Conservation (phyloP, 2,797 vertebrate species). For the Mionectes olivaceus region DNA sequence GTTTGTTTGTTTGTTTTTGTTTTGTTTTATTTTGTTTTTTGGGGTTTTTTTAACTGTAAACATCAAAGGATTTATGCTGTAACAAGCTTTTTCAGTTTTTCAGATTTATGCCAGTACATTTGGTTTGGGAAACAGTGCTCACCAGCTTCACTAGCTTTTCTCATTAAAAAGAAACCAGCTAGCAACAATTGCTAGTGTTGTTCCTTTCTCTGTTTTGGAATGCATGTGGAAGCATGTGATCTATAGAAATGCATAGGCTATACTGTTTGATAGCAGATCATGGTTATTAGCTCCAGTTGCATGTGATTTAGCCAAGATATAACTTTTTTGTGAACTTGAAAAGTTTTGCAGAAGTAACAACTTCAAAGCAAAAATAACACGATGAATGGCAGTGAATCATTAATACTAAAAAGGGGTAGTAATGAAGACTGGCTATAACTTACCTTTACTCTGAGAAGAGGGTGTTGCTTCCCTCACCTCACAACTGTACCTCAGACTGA, state of each 20-base stretch:
- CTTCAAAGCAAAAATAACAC: neutral
- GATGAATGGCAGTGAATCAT: neutral
- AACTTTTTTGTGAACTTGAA: neutral
- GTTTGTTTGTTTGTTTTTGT: neutral
- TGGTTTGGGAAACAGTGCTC: neutral
- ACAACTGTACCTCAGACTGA: neutral
- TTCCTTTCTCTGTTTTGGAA: neutral
- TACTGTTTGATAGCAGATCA: neutral
- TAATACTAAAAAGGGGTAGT: neutral
- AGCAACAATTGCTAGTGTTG: neutral
- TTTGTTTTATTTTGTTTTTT: neutral
- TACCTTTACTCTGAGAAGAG: neutral
- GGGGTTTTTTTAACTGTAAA: neutral
- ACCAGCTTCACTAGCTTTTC: neutral
- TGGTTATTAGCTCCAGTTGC: neutral
- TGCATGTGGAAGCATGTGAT: neutral
- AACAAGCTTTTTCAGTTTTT: neutral
- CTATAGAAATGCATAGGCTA: neutral
- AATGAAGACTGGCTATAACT: neutral
- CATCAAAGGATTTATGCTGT: neutral
- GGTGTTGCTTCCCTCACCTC: neutral
- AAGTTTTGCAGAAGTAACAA: neutral
- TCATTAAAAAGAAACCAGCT: neutral
- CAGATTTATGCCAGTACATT: neutral
- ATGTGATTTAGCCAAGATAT: neutral